phyloP scores from a whole-genome alignment of 2,113 vertebrate species.

The Bungarus multicinctus region DNA sequence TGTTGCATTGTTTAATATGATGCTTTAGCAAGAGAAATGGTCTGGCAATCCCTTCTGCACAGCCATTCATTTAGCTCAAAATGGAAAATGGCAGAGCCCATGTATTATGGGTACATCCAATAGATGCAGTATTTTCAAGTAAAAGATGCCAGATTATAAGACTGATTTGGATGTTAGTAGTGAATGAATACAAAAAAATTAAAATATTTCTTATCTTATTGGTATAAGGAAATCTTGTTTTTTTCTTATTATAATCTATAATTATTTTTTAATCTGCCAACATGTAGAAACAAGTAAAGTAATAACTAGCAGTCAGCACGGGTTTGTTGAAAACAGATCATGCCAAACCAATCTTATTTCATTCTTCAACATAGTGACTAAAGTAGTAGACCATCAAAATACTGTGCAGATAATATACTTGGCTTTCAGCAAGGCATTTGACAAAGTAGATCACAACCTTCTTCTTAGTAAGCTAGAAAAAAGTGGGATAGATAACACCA shows the following conservation, averaged over 20 bases:
- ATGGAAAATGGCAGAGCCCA: background rate
- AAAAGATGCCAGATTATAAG: background rate
- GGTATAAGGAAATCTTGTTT: background rate
- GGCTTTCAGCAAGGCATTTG: too few relatives aligned
- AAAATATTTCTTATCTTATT: background rate
- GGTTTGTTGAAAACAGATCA: too few relatives aligned
- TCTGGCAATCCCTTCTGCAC: background rate
- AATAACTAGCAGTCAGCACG: too few relatives aligned
- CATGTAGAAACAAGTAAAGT: too few relatives aligned
- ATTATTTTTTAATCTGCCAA: background rate
- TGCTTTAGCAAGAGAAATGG: background rate
- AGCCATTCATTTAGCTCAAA: background rate
- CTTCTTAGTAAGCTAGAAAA: too few relatives aligned
- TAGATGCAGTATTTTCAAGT: background rate
- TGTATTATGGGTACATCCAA: background rate
- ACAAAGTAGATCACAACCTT: too few relatives aligned
- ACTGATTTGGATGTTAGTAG: background rate
- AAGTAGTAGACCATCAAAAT: too few relatives aligned
- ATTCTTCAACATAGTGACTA: too few relatives aligned
- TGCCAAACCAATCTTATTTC: too few relatives aligned
- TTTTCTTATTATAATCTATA: background rate
- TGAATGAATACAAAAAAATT: background rate
- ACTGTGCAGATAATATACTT: too few relatives aligned
- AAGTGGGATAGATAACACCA: too few relatives aligned
- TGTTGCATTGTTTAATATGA: background rate